Evolutionary conservation across 92 coral and sea anemone genomes (phyloP).

Genomic region (Actinostola sp.): DNA sequence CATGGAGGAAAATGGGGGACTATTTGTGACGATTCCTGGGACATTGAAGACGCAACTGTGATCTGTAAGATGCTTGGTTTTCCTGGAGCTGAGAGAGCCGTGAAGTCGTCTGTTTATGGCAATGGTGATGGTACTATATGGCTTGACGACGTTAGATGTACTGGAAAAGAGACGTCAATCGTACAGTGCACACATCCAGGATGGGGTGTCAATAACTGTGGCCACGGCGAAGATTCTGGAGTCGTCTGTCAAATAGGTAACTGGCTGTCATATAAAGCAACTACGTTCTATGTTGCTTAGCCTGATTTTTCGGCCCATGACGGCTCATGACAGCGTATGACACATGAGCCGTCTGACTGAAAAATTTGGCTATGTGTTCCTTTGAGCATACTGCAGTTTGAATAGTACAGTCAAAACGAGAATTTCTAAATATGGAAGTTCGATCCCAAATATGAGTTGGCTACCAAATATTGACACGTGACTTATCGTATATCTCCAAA

Average conservation of each 20-base stretch:
- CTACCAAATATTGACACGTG: too few relatives aligned
- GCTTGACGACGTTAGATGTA: conserved; percentile 43
- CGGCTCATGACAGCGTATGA: too few relatives aligned
- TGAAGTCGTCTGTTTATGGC: conserved; percentile 3
- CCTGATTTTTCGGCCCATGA: not conserved
- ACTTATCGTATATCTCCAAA: too few relatives aligned
- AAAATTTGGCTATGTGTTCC: too few relatives aligned
- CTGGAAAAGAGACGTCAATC: conserved; percentile 24
- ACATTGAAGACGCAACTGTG: conserved; percentile 19
- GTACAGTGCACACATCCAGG: conserved; percentile 29
- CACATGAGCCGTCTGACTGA: too few relatives aligned
- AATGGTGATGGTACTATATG: conserved; percentile 32
- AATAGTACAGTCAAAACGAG: too few relatives aligned
- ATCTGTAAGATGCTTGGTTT: conserved; percentile 41
- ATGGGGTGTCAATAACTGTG: conserved; percentile 43
- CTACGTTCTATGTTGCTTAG: not conserved
- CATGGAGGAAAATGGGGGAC: conserved; percentile 39
- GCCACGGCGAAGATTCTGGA: conserved; percentile 32
- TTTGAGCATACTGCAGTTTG: too few relatives aligned
- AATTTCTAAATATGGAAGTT: not conserved
- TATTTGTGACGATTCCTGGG: conserved; percentile 37
- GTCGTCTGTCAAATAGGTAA: conserved; percentile 38
- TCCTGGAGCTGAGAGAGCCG: conserved; percentile 19
- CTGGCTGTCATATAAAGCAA: too few relatives aligned
- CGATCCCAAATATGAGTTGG: not conserved